These are phyloP conservation scores for Melinaea marsaeus DNA, from an alignment of 2,888 invertebrate species.

Conservation along the genomic window DNA sequence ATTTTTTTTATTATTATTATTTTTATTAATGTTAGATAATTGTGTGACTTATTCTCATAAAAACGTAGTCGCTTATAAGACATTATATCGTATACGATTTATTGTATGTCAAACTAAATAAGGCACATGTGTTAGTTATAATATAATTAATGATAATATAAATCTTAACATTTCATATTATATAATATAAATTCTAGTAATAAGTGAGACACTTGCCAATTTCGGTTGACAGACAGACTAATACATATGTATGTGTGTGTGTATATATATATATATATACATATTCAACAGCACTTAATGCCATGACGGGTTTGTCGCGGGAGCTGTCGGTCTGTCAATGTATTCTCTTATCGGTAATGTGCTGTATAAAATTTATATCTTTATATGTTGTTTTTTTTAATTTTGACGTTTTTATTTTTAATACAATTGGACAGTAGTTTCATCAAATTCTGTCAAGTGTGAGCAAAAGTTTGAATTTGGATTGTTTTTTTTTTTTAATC, in stretches of 20 bases:
- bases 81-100: no score
- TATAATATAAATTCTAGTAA: no score
- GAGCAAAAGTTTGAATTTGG: no score
- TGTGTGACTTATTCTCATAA: no score
- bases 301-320: constrained; percentile 20
- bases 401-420: background rate
- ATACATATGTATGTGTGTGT: constrained; percentile 23
- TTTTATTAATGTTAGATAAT: no score
- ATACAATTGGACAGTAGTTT: no score
- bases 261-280: constrained; percentile 16
- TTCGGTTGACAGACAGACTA: constrained; percentile 13
- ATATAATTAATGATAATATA: constrained; percentile 1
- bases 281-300: constrained; percentile 10
- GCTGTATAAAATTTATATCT: background rate
- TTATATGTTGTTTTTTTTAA: background rate
- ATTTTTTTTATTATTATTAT: no score
- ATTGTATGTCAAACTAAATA: no score
- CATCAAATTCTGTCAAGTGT: no score
- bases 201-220: constrained; percentile 13
- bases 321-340: constrained; percentile 29
- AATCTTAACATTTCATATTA: background rate
- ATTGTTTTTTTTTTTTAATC: no score
- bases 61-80: no score
- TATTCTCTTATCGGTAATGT: background rate
- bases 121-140: background rate